Evolutionary conservation across 2,888 invertebrate species (phyloP), one percentile per base, ranked within the genome.

Genomic region (Calameuta idolon): DNA sequence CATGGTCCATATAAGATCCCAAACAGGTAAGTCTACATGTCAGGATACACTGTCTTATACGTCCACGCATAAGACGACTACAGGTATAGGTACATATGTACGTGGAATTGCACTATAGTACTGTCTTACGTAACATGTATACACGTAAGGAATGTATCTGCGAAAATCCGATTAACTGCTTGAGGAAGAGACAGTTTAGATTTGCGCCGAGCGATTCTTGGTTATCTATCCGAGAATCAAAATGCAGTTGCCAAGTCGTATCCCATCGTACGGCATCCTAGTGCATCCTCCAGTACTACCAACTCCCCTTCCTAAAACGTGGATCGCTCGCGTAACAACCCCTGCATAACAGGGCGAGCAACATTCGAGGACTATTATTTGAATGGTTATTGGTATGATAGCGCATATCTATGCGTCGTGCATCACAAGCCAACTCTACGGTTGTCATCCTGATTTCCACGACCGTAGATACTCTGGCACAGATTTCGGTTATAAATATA

Each of bases 321-420:
- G 76, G 73, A 73, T 74, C 71, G 34, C n/a, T 78, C 76, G 37
- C 69, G 78, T 75, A 78, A 78, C 79, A 79, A 74, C 77, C 78
- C 78, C 69, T 34, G 69, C 74, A 68, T 68, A 75, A 37, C 74
- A 55, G 34, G 69, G 73, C 68, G 30, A 15, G 37, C 34, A 77
- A 69, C 75, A 84, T 84, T 87, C 84, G 85, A 83, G 85, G 84
- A 86, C 88, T 88, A 89, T 89, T 89, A 89, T 88, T 88, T 85
- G 87, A 89, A 89, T 87, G 88, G 89, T 89, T 89, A 89, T 89
- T 89, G 89, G 87, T 85, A 86, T 84, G 89, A 89, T 89, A 89
- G 85, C 89, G 88, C 88, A 86, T 89, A 89, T 89, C 89, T 87
- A 80, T 74, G 78, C 83, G 83, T 82, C 88, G 88, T 89, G 88